Percentiles rank a stretch among this genome's conserved stretches.
Evolutionary conservation across 1,140 invertebrate genomes (phyloP).

Genomic region (Caenorhabditis briggsae): DNA sequence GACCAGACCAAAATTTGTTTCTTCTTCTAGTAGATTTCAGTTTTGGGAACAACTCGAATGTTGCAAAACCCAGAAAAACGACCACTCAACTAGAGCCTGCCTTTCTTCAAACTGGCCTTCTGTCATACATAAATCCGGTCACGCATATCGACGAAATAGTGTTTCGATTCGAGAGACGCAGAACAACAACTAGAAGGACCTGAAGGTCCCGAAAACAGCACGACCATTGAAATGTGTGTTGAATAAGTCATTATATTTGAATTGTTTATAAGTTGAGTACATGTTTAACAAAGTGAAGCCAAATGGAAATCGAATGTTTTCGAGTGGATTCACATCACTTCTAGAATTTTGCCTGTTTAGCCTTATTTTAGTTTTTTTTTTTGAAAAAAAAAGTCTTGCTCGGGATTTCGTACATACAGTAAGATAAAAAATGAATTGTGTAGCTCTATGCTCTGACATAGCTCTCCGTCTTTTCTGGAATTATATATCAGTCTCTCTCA

Average conservation of each 20-base stretch:
- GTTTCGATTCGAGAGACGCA: neutral
- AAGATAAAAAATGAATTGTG: too few species aligned
- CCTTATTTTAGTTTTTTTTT: too few species aligned
- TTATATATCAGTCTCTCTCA: too few species aligned
- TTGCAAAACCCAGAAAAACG: neutral
- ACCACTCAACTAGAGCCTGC: neutral
- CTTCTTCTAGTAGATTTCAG: too few species aligned
- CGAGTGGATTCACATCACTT: neutral
- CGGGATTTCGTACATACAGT: too few species aligned
- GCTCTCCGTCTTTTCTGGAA: too few species aligned
- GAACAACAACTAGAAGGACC: neutral
- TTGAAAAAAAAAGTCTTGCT: too few species aligned
- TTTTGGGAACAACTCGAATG: neutral
- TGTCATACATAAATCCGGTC: slow-evolving; percentile 56
- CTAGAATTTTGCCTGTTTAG: neutral
- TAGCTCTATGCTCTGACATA: too few species aligned
- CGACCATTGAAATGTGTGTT: slow-evolving; percentile 11
- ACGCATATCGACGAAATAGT: slow-evolving; percentile 38
- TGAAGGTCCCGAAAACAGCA: slow-evolving; percentile 37
- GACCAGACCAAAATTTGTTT: too few species aligned
- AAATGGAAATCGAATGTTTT: neutral
- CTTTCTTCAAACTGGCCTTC: slow-evolving; percentile 8
- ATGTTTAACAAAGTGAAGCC: slow-evolving; percentile 30
- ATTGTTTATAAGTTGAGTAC: slow-evolving; percentile 9
- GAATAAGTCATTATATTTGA: slow-evolving; percentile 39